Evolutionary conservation across 2,797 vertebrate species (phyloP).

Genomic region (Scolopax bukidnonensis): DNA sequence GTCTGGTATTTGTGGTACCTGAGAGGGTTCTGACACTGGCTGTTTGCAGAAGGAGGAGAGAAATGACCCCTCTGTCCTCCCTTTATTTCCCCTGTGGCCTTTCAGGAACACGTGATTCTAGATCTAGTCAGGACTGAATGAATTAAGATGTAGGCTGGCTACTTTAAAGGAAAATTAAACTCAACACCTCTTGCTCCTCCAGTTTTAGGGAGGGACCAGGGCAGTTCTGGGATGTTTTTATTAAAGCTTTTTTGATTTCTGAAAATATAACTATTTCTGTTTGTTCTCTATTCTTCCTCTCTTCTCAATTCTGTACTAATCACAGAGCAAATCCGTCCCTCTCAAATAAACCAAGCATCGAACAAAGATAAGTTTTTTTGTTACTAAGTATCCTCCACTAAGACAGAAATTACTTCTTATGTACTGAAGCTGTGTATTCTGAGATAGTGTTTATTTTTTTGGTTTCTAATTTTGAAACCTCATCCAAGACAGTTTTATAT

Average conservation of each 20-base stretch:
- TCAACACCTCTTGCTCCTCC: background rate
- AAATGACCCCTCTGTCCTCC: background rate
- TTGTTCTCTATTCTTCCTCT: background rate
- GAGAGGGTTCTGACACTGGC: background rate
- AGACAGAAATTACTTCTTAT: background rate
- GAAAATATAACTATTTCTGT: background rate
- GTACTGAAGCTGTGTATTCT: background rate
- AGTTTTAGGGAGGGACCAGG: background rate
- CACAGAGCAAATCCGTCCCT: background rate
- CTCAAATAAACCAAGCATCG: background rate
- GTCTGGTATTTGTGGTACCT: background rate
- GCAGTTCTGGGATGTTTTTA: background rate
- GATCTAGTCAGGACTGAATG: background rate
- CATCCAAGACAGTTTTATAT: background rate
- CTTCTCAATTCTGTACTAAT: background rate
- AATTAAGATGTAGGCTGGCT: background rate
- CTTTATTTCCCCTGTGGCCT: background rate
- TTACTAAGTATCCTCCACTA: background rate
- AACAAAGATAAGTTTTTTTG: background rate
- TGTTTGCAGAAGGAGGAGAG: background rate
- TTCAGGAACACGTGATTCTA: background rate
- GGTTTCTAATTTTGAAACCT: background rate
- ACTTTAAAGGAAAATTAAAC: constrained; percentile 13
- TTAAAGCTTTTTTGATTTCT: background rate
- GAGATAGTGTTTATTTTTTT: background rate